Percentiles rank a stretch among this genome's conserved stretches.
These are phyloP conservation scores for Petrocephalus sullivani DNA, from an alignment of 2,797 vertebrate species.

Conservation along the genomic window DNA sequence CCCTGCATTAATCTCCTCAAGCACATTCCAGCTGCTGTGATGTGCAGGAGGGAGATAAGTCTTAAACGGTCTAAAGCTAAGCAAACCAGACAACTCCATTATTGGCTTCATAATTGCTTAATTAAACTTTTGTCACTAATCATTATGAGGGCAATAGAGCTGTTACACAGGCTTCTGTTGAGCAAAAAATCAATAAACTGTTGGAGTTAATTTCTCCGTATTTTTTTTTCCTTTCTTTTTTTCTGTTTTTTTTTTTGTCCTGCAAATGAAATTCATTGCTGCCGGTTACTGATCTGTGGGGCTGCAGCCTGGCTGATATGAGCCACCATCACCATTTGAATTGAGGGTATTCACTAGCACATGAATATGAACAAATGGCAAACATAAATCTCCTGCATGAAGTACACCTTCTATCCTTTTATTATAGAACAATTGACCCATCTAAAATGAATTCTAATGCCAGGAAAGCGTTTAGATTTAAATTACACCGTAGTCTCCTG, in stretches of 20 bases:
- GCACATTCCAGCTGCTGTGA: conserved; percentile 99
- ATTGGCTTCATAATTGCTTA: conserved; percentile 99
- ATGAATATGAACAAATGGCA: conserved; percentile 99
- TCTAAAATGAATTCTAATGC: conserved; percentile 99
- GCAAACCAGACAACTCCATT: conserved; percentile 99
- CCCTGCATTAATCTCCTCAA: conserved; percentile 97
- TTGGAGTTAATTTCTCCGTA: conserved; percentile 95
- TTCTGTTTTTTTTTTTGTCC: conserved; percentile 70
- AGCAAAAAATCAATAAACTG: conserved; percentile 99
- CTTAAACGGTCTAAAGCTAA: conserved; percentile 97
- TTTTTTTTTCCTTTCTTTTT: conserved; percentile 69
- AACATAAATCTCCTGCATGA: conserved; percentile 99
- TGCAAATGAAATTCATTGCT: conserved; percentile 99
- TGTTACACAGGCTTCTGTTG: conserved; percentile 99
- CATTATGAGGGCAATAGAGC: conserved; percentile 99
- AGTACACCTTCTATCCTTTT: conserved; percentile 99
- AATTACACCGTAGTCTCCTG: conserved; percentile 98
- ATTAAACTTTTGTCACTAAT: conserved; percentile 99
- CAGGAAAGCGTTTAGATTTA: conserved; percentile 99
- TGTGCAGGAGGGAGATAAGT: conserved; percentile 99
- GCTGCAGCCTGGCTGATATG: conserved; percentile 99
- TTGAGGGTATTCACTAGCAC: conserved; percentile 99
- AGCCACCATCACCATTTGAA: conserved; percentile 99
- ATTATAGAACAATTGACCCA: conserved; percentile 99
- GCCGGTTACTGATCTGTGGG: conserved; percentile 99